These are phyloP conservation scores for Agelastica alni DNA, from an alignment of 2,888 invertebrate genomes.

Conservation along the genomic window DNA sequence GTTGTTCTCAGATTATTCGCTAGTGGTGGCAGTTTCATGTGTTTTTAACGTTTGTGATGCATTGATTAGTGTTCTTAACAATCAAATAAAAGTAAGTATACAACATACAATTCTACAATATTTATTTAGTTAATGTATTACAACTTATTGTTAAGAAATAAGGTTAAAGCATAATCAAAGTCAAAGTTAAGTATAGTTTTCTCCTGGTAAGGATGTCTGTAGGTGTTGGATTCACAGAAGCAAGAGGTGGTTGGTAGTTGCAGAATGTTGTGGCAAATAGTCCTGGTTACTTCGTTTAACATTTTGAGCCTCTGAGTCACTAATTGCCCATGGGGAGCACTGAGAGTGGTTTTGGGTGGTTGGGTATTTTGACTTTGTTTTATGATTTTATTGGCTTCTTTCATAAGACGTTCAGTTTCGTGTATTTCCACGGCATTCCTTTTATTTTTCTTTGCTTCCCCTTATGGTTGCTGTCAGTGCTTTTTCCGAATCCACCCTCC, in stretches of 20 bases:
- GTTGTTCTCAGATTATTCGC: neutral
- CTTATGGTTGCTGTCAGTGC: constrained; percentile 2
- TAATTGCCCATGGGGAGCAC: neutral
- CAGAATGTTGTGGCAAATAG: too few species aligned
- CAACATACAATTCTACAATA: too few species aligned
- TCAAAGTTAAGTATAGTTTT: constrained; percentile 10
- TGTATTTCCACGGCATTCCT: neutral
- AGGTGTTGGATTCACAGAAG: neutral
- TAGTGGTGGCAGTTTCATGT: neutral
- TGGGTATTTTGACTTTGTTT: neutral
- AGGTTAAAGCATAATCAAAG: constrained; percentile 1
- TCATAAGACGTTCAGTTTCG: neutral
- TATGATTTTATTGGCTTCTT: neutral
- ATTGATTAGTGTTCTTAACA: neutral
- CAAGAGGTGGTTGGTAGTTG: constrained; percentile 4
- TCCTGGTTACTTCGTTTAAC: neutral
- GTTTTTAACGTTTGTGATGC: neutral
- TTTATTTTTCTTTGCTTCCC: constrained; percentile 7
- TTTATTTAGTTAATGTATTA: neutral
- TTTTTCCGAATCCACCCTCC: constrained; percentile 9
- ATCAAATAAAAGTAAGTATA: neutral
- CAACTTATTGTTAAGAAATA: constrained; percentile 7
- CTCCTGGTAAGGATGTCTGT: constrained; percentile 8
- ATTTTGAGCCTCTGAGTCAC: neutral
- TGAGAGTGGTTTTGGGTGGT: constrained; percentile 3